These are phyloP conservation scores for Tipula lateralis DNA, from an alignment of 2,888 invertebrate species.

Conservation along the genomic window DNA sequence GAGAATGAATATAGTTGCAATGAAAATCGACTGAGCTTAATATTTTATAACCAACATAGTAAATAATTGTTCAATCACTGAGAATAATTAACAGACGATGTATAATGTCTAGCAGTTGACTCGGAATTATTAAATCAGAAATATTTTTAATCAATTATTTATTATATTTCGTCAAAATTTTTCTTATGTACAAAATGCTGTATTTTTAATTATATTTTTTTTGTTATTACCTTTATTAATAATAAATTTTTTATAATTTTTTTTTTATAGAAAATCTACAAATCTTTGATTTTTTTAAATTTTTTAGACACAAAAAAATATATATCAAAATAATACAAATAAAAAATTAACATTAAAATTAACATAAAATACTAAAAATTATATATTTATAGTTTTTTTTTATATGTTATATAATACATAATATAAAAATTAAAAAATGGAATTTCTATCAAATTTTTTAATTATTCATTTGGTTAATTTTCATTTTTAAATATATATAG, in stretches of 20 bases:
- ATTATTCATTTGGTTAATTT: slow-evolving; percentile 12
- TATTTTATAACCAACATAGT: too few relatives aligned
- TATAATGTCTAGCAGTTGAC: too few relatives aligned
- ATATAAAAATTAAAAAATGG: neutral
- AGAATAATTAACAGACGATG: too few relatives aligned
- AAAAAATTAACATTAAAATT: neutral
- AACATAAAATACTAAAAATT: neutral
- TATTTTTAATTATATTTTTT: neutral
- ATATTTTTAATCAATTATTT: neutral
- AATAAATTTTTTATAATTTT: neutral
- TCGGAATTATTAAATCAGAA: neutral
- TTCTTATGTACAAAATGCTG: slow-evolving; percentile 6
- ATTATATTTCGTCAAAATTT: slow-evolving; percentile 20
- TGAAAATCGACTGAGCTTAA: too few relatives aligned
- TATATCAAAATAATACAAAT: neutral
- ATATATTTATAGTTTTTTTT: neutral
- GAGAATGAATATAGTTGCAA: too few relatives aligned
- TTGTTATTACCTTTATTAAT: neutral
- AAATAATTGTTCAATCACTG: too few relatives aligned
- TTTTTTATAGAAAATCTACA: slow-evolving; percentile 25
- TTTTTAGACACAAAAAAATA: neutral
- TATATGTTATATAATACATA: neutral
- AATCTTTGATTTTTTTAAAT: neutral
- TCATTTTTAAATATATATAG: neutral
- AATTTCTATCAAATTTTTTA: slow-evolving; percentile 27